A percentile compares a stretch with the other conserved stretches of the same genome.
phyloP scores from a whole-genome alignment of 2,888 invertebrate species.

The Pristionchus exspectatus region DNA sequence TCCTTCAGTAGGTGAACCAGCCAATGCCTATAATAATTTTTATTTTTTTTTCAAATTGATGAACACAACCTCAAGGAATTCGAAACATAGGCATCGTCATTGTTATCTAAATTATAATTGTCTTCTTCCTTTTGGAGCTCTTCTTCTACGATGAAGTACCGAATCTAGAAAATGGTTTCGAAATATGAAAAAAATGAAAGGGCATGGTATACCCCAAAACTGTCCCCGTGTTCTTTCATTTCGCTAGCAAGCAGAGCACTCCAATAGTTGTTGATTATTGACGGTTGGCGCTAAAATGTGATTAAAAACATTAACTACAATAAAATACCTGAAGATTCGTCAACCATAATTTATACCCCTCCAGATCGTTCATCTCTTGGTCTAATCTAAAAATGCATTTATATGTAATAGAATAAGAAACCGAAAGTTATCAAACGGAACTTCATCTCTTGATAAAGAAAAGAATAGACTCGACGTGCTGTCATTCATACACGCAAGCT shows the following conservation, averaged over 20 bases:
- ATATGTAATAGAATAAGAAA: no score
- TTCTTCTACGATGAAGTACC: conserved; percentile 32
- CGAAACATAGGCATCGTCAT: not conserved
- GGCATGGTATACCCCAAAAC: not conserved
- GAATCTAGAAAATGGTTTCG: not conserved
- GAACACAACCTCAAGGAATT: not conserved
- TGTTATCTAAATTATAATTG: not conserved
- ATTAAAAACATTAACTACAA: no score
- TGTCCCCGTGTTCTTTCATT: not conserved
- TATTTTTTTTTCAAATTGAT: not conserved
- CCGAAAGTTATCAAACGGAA: no score
- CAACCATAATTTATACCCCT: no score
- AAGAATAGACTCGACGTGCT: no score
- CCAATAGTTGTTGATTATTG: conserved; percentile 21
- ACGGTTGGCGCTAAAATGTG: no score
- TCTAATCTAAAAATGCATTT: no score
- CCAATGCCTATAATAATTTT: not conserved
- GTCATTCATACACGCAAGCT: no score
- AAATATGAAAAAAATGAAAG: not conserved
- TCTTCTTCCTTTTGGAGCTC: not conserved
- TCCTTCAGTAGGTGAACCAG: not conserved
- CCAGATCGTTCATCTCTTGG: no score
- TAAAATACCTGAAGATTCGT: no score
- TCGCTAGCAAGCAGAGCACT: not conserved
- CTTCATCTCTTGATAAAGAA: no score